Base-by-base conservation (phyloP, 2,113 vertebrate species). In the Takifugu flavidus region DNA sequence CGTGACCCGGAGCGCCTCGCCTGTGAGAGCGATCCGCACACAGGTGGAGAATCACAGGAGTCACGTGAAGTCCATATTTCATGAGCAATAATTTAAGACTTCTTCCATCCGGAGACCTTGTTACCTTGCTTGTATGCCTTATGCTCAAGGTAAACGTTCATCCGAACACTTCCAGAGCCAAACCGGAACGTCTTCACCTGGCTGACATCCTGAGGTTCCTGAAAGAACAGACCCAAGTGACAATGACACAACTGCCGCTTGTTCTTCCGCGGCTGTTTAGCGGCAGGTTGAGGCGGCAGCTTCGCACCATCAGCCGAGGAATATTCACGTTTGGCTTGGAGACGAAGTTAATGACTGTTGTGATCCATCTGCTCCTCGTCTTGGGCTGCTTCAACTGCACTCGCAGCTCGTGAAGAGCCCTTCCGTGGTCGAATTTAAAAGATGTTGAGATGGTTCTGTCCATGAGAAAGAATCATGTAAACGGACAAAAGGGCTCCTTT, bases 101-200 rank as follows among this genome's bases (percentile, higher is more conserved):
- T 20, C 13, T 8, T 45, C 8, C 43, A 45, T n/a, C 2, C 53
- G 1, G n/a, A 2, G 1, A 58, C 10, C 62, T 25, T 45, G 3
- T 70, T 82, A 87, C 86, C 88, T 89, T 82, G 90, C 57, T 54
- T 53, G 61, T 85, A 91, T 49, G 82, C 88, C 68, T 78, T 79
- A 49, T 14, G 67, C 25, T 77, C 70, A 3, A 74, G 79, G 53
- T 65, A 57, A 12, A 86, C 77, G 29, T 89, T 70, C 74, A 90
- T 39, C 2, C 82, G 75, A 56, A 89, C 57, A 0, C 42, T 84
- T 64, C 89, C 89, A 50, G 83, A 91, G 12, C 76, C 80, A 64
- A 89, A 86, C 2, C 77, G 26, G 5, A 88, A 34, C 4, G 66
- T 52, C 70, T 86, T 89, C 13, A 86, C 77, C 44, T 84, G 86